Base-by-base conservation (phyloP, 2,797 vertebrate species). In the Parambassis ranga region DNA sequence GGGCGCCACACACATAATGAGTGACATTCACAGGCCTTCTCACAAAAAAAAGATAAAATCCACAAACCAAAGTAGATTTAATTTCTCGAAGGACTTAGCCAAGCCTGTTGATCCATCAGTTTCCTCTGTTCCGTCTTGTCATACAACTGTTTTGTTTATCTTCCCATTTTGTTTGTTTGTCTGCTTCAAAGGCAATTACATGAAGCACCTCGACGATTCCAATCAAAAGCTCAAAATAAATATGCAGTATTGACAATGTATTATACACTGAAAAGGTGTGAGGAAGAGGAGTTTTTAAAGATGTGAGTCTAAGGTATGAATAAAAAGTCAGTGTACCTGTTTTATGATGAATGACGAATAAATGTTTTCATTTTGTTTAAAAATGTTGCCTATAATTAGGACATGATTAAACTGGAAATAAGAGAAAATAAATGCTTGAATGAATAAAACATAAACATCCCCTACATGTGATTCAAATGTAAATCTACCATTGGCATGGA, bases 51-150 rank as follows among this genome's bases (percentile, higher is more conserved):
- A 57, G 55, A 77, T 47, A 65, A 83, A 83, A 79, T 75, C 71
- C 52, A 79, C 74, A 84, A 62, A 64, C 23, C 57, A 31, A 51
- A 64, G 43, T 28, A 69, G 47, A 77, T 69, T 73, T 76, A 59
- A 82, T 88, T 86, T 82, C 71, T 79, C 76, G 41, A n/a, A 76
- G 65, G 68, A 79, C 65, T 36, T 9, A 67, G 52, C 33, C 39
- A 27, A 6, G 50, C 37, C 28, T 44, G 55, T 66, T 69, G 51
- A 79, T 70, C 38, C 47, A 23, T 14, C 49, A 43, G 38, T 75
- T 58, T 36, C 15, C 50, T 61, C 60, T 23, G 53, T 37, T 69
- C 59, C 50, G 14, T 59, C 61, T 70, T 59, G 52, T 75, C 42
- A 16, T 50, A 62, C 28, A 68, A 35, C 61, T 7, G 48, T 75